A percentile compares a stretch with the other conserved stretches of the same genome.
These are phyloP conservation scores for Ceramica pisi DNA, from an alignment of 2,888 invertebrate species.

Conservation along the genomic window DNA sequence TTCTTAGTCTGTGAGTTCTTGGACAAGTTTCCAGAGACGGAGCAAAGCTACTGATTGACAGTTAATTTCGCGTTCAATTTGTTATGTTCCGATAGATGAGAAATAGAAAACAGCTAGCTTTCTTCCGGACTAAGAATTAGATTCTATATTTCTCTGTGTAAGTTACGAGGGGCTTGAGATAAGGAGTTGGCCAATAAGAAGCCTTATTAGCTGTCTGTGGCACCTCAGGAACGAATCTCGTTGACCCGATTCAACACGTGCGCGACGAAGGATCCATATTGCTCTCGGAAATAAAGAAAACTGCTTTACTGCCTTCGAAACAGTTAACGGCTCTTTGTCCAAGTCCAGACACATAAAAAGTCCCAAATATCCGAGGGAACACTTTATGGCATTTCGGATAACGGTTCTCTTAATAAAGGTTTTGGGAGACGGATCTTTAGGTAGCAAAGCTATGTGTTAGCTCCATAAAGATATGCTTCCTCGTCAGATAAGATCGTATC, in stretches of 20 bases:
- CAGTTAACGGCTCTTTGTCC: slow-evolving; percentile 84
- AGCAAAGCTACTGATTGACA: slow-evolving; percentile 34
- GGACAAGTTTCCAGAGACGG: slow-evolving; percentile 10
- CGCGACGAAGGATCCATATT: slow-evolving; percentile 68
- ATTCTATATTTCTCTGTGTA: slow-evolving; percentile 6
- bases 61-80: slow-evolving; percentile 50
- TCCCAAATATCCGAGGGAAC: slow-evolving; percentile 77
- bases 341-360: slow-evolving; percentile 86
- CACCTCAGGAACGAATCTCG: slow-evolving; percentile 56
- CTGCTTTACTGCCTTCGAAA: slow-evolving; percentile 80
- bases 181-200: slow-evolving; percentile 24
- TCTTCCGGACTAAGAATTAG: slow-evolving; percentile 14
- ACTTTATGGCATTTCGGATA: slow-evolving; percentile 78
- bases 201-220: slow-evolving; percentile 30
- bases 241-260: slow-evolving; percentile 83
- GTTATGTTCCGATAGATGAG: slow-evolving; percentile 32
- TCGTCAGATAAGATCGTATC: slow-evolving; percentile 35
- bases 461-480: slow-evolving; percentile 13
- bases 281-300: slow-evolving; percentile 78
- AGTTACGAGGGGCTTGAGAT: slow-evolving; percentile 1
- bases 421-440: slow-evolving; percentile 45
- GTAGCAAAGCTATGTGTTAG: not conserved
- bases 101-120: slow-evolving; percentile 30
- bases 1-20: slow-evolving; percentile 28
- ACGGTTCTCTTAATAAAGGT: slow-evolving; percentile 75